Evolutionary conservation across 2,113 vertebrate genomes (phyloP), one percentile per base, ranked within the genome.

Genomic region (Phrynocephalus versicolor): DNA sequence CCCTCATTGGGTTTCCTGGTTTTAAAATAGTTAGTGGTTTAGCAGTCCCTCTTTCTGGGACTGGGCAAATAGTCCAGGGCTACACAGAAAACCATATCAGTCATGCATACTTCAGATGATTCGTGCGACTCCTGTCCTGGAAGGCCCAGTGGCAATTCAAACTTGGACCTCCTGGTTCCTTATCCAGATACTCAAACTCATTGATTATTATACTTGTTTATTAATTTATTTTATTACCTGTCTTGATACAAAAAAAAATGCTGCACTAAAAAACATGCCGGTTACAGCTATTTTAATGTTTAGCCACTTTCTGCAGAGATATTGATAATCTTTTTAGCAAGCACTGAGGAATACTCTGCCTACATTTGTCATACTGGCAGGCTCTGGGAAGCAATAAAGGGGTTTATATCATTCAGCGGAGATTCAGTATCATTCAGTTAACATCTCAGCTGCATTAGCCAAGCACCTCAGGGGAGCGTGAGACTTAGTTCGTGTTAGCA

Each of bases 361-460:
- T 39, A 27, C 25, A 30, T 12, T 23, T 79, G 51, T 2, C 10
- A 71, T 87, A 73, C 16, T 85, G 39, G 64, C 25, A 79, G 58
- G 5, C 35, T 19, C 58, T n/a, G 14, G 67, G 71, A 72, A 70
- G 75, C 85, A 88, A 80, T 33, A 58, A n/a, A 83, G 76, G 21
- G 65, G 37, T 72, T 89, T 89, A 60, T 89, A 60, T 73, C 86
- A 58, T 76, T 27, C 30, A 60, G 39, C 12, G 2, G 76, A 78
- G 87, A 35, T 88, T 82, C 64, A 80, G 14, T 86, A 57, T 58
- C 73, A 90, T 70, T 83, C 82, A 81, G 33, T 74, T 85, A 62
- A n/a, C 58, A 86, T 91, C 79, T 87, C 89, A 88, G 87, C 91
- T 89, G 76, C 65, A 3, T 1, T 45, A 83, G 41, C 14, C 71